These are phyloP conservation scores for Tribolium castaneum DNA, from an alignment of 1,140 invertebrate species.

Conservation along the genomic window DNA sequence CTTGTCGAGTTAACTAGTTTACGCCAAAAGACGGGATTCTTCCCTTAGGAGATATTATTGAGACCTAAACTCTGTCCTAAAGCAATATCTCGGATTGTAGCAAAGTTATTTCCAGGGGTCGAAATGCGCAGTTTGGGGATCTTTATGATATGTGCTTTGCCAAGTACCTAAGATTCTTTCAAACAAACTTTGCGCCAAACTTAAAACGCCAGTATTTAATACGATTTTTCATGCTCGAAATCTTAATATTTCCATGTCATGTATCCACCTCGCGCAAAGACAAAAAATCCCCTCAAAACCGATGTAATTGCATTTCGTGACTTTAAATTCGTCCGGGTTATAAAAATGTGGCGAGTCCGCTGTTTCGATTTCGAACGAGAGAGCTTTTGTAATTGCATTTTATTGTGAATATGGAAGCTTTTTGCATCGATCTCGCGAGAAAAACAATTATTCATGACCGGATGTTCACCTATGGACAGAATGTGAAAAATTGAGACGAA, in stretches of 20 bases:
- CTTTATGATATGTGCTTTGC: background rate
- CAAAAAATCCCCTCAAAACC: background rate
- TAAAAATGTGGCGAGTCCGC: slow-evolving; percentile 7
- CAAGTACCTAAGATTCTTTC: background rate
- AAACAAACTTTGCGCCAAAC: background rate
- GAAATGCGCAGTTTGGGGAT: background rate
- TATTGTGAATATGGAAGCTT: slow-evolving; percentile 6
- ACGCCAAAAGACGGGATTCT: background rate
- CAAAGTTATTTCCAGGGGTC: background rate
- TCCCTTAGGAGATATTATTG: background rate
- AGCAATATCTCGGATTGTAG: background rate
- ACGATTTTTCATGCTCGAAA: too few species aligned
- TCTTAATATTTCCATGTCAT: background rate
- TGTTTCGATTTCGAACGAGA: slow-evolving; percentile 10
- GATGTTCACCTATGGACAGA: background rate
- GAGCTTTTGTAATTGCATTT: slow-evolving; percentile 22
- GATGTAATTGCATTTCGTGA: slow-evolving; percentile 29
- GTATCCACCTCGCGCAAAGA: slow-evolving; percentile 5
- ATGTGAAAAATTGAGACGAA: background rate
- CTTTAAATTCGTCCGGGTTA: slow-evolving; percentile 32
- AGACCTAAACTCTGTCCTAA: background rate
- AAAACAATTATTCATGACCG: background rate
- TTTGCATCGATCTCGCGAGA: background rate
- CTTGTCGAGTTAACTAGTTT: background rate
- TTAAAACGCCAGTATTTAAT: too few species aligned